These are phyloP conservation scores for Drosophila tanythrix DNA, from an alignment of 2,888 invertebrate genomes.

Conservation along the genomic window DNA sequence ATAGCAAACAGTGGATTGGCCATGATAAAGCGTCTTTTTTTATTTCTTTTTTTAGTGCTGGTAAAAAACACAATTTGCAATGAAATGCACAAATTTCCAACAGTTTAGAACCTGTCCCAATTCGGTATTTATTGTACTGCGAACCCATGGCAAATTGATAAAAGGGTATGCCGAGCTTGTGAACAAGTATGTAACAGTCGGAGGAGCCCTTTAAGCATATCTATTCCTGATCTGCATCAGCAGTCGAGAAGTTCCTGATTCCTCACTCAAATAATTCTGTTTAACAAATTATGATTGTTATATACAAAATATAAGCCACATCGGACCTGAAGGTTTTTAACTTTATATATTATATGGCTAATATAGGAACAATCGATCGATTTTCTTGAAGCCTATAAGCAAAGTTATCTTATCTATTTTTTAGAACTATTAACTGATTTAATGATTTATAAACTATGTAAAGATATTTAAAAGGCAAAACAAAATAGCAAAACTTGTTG, in stretches of 20 bases:
- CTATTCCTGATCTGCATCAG: background rate
- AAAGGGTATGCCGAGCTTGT: background rate
- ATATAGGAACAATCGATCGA: background rate
- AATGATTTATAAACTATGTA: background rate
- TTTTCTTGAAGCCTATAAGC: no score
- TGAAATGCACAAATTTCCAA: background rate
- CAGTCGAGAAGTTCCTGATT: background rate
- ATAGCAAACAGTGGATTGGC: background rate
- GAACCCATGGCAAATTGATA: background rate
- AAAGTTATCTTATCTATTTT: background rate
- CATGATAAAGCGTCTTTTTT: background rate
- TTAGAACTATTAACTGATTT: accelerated
- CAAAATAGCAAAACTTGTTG: background rate
- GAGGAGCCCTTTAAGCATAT: background rate
- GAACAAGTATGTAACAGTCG: background rate
- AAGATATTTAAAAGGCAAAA: background rate
- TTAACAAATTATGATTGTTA: no score
- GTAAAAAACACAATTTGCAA: background rate
- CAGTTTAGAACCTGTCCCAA: constrained; percentile 62
- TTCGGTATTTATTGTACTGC: constrained; percentile 55
- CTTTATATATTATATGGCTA: background rate
- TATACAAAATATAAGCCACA: no score
- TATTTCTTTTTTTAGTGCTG: background rate
- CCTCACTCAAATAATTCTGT: no score
- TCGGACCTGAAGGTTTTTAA: accelerated